Percentiles rank a stretch among this genome's conserved stretches.
These are phyloP conservation scores for Rhinolophus ferrumequinum DNA, from an alignment of 2,113 vertebrate species.

Conservation along the genomic window DNA sequence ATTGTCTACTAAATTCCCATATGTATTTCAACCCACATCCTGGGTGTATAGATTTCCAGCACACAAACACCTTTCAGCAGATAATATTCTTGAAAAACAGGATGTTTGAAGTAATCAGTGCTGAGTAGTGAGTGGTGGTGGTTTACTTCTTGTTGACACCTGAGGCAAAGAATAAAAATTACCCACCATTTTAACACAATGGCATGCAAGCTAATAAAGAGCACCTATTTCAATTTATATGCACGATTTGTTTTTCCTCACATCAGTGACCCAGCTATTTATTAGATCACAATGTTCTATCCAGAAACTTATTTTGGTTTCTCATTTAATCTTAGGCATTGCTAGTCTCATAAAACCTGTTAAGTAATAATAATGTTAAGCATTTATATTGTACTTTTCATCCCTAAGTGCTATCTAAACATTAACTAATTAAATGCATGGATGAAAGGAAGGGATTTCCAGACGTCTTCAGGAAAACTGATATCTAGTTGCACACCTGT, in stretches of 20 bases:
- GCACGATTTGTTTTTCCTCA: conserved; percentile 11
- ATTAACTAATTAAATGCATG: conserved; percentile 73
- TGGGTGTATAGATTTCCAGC: background rate
- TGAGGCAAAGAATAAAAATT: conserved; percentile 35
- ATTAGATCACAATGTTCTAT: conserved; percentile 48
- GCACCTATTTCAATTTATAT: background rate
- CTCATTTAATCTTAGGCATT: conserved; percentile 57
- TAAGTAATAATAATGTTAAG: conserved; percentile 70
- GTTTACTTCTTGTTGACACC: conserved; percentile 9
- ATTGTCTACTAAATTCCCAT: background rate
- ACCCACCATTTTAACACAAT: background rate
- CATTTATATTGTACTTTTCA: conserved; percentile 61
- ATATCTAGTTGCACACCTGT: conserved; percentile 67
- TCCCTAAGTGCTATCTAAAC: conserved; percentile 68
- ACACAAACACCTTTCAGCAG: background rate
- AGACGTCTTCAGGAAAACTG: conserved; percentile 46
- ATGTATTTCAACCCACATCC: background rate
- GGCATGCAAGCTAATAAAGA: background rate
- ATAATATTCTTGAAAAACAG: conserved; percentile 2
- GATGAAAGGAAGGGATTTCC: conserved; percentile 70
- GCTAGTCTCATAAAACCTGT: conserved; percentile 47
- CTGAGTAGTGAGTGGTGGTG: background rate
- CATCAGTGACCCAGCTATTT: background rate
- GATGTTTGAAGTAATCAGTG: background rate
- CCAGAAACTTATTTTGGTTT: conserved; percentile 51